Conservation (phyloP, 2,797 vertebrate genomes). For the Enoplosus armatus region DNA sequence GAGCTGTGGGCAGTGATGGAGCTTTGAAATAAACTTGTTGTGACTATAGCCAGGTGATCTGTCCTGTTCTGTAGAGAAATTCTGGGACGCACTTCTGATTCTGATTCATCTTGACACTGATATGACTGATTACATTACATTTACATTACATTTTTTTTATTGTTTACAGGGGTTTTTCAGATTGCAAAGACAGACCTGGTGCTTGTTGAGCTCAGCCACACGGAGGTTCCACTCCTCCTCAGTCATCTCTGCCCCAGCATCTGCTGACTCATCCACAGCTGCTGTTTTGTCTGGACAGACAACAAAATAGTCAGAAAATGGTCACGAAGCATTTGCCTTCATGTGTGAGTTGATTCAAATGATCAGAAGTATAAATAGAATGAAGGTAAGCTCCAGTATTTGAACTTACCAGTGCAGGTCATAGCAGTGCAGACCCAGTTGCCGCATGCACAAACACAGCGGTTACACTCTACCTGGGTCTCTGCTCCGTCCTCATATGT, state of each 20-base stretch:
- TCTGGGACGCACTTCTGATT: not conserved
- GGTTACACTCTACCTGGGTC: constrained; percentile 97
- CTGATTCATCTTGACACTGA: not conserved
- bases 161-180: constrained; percentile 2
- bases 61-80: not conserved
- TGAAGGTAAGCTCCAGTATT: not conserved
- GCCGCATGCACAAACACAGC: constrained; percentile 97
- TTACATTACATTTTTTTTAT: too few species aligned
- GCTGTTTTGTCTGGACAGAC: constrained; percentile 86
- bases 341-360: not conserved
- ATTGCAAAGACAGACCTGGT: constrained; percentile 88
- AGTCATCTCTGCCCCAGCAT: constrained; percentile 87
- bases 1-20: constrained; percentile 10
- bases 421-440: constrained; percentile 99
- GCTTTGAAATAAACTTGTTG: constrained; percentile 1
- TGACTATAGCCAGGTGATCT: not conserved
- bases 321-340: not conserved
- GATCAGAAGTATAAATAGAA: not conserved
- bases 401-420: constrained; percentile 91
- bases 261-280: constrained; percentile 76
- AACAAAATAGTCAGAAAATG: constrained; percentile 12
- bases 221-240: constrained; percentile 95
- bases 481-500: constrained; percentile 95
- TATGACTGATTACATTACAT: not conserved
- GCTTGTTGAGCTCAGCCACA: constrained; percentile 95